Evolutionary conservation across 2,888 invertebrate genomes (phyloP).

Genomic region (Drosophila paramelanica): DNA sequence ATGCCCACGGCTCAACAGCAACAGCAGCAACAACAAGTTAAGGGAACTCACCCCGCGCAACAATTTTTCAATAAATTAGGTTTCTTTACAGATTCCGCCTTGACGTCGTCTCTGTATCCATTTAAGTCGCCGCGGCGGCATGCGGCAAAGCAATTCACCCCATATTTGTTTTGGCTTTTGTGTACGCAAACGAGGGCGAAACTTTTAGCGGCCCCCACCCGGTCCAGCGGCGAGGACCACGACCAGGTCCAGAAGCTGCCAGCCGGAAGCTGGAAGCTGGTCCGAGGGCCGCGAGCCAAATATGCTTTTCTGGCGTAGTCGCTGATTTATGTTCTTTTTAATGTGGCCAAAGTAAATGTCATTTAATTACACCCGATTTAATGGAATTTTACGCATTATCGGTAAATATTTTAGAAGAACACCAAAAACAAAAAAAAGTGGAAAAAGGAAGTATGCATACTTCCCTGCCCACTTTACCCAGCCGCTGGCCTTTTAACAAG

Average conservation of each 20-base stretch:
- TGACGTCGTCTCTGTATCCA: slow-evolving; percentile 52
- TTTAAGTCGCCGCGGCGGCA: slow-evolving; percentile 44
- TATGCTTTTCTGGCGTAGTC: slow-evolving; percentile 64
- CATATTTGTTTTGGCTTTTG: slow-evolving; percentile 72
- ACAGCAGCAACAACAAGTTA: slow-evolving; percentile 36
- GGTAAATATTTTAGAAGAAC: slow-evolving; percentile 60
- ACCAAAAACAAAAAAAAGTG: not conserved
- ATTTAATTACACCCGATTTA: slow-evolving; percentile 85
- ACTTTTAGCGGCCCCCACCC: slow-evolving; percentile 45
- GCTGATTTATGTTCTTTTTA: slow-evolving; percentile 84
- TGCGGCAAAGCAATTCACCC: slow-evolving; percentile 64
- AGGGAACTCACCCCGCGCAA: slow-evolving; percentile 73
- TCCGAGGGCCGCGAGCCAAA: slow-evolving; percentile 48
- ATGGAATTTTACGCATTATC: slow-evolving; percentile 84
- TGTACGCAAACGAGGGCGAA: slow-evolving; percentile 69
- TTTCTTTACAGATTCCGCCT: slow-evolving; percentile 81
- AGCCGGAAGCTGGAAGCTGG: slow-evolving; percentile 29
- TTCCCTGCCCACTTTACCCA: slow-evolving; percentile 5
- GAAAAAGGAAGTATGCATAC: slow-evolving; percentile 1
- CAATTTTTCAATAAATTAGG: slow-evolving; percentile 84
- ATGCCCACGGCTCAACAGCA: slow-evolving; percentile 62
- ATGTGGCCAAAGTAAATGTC: slow-evolving; percentile 84
- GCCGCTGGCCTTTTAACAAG: slow-evolving; percentile 56
- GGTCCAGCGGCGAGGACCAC: slow-evolving; percentile 4
- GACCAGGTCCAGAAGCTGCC: slow-evolving; percentile 9